A percentile compares a stretch with the other conserved stretches of the same genome.
Evolutionary conservation across 2,888 invertebrate species (phyloP).

Genomic region (Microctonus aethiopoides): DNA sequence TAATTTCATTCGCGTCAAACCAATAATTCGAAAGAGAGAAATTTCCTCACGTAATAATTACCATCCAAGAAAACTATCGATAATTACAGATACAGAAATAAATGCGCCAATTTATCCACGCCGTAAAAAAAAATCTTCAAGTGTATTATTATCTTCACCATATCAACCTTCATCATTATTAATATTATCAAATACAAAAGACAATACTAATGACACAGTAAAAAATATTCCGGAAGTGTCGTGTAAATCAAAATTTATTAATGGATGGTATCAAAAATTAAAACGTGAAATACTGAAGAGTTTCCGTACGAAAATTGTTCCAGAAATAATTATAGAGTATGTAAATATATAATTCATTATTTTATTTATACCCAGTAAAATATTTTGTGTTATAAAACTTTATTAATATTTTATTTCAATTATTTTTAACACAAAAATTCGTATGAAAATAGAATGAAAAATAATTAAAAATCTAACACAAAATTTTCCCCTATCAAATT

Average conservation of each 20-base stretch:
- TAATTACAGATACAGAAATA: constrained; percentile 42
- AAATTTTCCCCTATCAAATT: too few species aligned
- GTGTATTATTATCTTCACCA: constrained; percentile 1
- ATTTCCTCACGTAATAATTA: not conserved
- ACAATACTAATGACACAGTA: not conserved
- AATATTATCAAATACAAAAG: constrained; percentile 19
- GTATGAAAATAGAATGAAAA: too few species aligned
- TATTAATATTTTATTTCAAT: not conserved
- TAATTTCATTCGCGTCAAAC: not conserved
- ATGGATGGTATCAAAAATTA: constrained; percentile 49
- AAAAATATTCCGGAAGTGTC: not conserved
- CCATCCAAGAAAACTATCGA: constrained; percentile 42
- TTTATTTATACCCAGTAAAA: too few species aligned
- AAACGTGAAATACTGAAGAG: constrained; percentile 48
- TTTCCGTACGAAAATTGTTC: constrained; percentile 48
- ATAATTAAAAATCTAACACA: too few species aligned
- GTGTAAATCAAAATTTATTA: constrained; percentile 26
- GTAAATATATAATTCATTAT: constrained; percentile 27
- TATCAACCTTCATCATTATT: not conserved
- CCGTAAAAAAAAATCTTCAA: constrained; percentile 26
- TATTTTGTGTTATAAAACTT: too few species aligned
- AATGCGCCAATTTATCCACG: constrained; percentile 33
- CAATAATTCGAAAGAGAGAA: not conserved
- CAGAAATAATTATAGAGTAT: constrained; percentile 45
- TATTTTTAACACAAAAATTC: too few species aligned